Evolutionary conservation across 2,797 vertebrate genomes (phyloP).

Genomic region (Pantherophis alleghaniensis): DNA sequence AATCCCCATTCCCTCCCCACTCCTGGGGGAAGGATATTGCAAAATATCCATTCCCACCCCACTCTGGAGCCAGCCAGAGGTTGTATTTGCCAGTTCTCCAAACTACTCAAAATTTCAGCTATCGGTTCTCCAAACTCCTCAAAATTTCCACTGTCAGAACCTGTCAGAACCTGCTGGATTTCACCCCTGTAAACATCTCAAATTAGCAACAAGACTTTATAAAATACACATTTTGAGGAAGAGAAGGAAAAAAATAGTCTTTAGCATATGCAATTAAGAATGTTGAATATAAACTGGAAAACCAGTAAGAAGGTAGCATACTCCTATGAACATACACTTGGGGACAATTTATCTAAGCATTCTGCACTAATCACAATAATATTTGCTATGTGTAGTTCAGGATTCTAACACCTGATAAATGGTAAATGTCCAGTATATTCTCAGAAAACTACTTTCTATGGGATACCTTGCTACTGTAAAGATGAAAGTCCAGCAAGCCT

Average conservation of each 20-base stretch:
- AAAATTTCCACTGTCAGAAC: too few relatives aligned
- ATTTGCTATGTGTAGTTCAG: not conserved
- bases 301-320: not conserved
- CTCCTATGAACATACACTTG: not conserved
- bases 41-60: too few relatives aligned
- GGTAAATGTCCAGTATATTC: not conserved
- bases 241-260: not conserved
- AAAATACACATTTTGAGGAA: not conserved
- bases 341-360: not conserved
- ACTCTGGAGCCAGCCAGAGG: too few relatives aligned
- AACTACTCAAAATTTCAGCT: too few relatives aligned
- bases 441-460: not conserved
- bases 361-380: not conserved
- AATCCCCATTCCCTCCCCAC: too few relatives aligned
- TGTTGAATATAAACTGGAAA: not conserved
- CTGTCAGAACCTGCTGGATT: too few relatives aligned
- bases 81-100: too few relatives aligned
- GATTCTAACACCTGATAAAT: not conserved
- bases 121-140: too few relatives aligned
- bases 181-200: not conserved
- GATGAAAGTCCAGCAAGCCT: not conserved
- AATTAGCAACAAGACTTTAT: not conserved
- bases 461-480: not conserved
- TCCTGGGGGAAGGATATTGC: too few relatives aligned
- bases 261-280: not conserved